Evolutionary conservation across 2,797 vertebrate genomes (phyloP).

Genomic region (Galago senegalensis): DNA sequence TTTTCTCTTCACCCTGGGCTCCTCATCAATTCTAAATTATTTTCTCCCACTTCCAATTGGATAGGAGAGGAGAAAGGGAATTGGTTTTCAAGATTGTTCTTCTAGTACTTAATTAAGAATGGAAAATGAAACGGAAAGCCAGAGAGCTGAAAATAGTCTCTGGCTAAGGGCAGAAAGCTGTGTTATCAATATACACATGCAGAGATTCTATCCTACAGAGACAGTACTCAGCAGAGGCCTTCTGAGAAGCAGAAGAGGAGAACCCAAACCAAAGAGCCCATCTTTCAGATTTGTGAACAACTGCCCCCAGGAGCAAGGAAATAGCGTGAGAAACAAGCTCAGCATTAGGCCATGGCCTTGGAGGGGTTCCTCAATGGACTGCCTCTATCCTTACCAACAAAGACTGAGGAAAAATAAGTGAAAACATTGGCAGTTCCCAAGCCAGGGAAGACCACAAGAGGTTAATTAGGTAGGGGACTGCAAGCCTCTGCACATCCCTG

Average conservation of each 20-base stretch:
- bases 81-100: constrained; percentile 28
- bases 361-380: neutral
- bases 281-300: constrained; percentile 12
- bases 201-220: neutral
- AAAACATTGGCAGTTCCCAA: constrained; percentile 38
- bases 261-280: neutral
- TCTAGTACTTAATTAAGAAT: constrained; percentile 64
- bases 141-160: constrained; percentile 34
- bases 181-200: neutral
- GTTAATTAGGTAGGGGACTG: neutral
- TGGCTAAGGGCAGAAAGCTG: constrained; percentile 15
- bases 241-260: neutral
- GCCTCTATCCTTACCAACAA: constrained; percentile 1
- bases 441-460: neutral
- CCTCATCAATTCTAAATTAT: constrained; percentile 53
- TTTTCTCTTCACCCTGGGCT: constrained; percentile 46
- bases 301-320: neutral
- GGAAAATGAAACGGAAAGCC: constrained; percentile 41
- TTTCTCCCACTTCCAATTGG: constrained; percentile 4
- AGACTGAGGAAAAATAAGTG: neutral
- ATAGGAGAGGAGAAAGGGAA: neutral
- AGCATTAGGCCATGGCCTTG: neutral
- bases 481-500: neutral
- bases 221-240: neutral
- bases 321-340: neutral